Evolutionary conservation across 92 coral and sea anemone species (phyloP).

Genomic region (Palythoa grandis): DNA sequence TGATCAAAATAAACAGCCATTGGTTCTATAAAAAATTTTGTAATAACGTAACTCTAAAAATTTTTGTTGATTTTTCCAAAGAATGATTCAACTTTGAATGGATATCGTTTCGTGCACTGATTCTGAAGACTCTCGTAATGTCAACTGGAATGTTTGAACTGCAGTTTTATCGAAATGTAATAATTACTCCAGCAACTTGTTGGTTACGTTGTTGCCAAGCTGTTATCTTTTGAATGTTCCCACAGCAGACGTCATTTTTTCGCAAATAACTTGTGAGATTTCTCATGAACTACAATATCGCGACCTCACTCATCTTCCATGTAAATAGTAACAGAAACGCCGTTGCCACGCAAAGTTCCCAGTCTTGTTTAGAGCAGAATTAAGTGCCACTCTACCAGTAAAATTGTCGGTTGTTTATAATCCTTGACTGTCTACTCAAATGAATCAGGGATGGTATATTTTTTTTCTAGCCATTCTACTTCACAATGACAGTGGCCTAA

Average conservation of each 20-base stretch:
- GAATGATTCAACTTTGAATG: too few species aligned
- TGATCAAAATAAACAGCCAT: constrained; percentile 99
- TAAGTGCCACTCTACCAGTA: constrained; percentile 4
- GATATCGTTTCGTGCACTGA: too few species aligned
- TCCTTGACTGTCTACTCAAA: neutral
- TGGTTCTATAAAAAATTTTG: neutral
- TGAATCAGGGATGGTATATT: neutral
- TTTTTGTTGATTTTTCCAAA: neutral
- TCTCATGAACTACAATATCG: constrained; percentile 7
- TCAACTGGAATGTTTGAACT: neutral
- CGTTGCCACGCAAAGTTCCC: constrained; percentile 85
- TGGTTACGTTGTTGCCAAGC: neutral
- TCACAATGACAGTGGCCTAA: constrained; percentile 1
- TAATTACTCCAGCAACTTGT: neutral
- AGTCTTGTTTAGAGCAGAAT: constrained; percentile 24
- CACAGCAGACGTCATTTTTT: neutral
- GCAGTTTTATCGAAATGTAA: neutral
- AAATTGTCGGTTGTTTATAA: neutral
- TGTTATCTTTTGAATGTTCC: neutral
- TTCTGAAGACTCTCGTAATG: neutral
- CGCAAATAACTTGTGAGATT: neutral
- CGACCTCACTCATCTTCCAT: constrained; percentile 23
- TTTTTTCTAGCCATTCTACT: constrained; percentile 31
- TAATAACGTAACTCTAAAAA: neutral
- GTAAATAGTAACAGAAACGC: constrained; percentile 63